Conservation (phyloP, 2,888 invertebrate genomes). For the Ichneumoninae sp. region DNA sequence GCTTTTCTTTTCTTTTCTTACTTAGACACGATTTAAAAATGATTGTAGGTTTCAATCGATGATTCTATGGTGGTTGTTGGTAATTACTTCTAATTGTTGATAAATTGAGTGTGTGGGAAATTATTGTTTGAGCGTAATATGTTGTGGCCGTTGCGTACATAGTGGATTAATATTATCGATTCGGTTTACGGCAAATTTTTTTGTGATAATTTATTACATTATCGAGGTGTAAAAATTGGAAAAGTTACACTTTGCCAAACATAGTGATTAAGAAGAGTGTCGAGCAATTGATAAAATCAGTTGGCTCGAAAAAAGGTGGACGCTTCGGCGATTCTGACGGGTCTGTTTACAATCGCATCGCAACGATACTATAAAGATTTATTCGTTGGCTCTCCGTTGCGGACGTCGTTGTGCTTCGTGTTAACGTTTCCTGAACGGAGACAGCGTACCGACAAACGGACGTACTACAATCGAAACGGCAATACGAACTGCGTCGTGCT, state of each 20-base stretch:
- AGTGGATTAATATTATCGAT: too few relatives aligned
- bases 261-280: not conserved
- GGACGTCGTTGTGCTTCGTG: conserved; percentile 76
- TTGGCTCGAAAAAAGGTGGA: not conserved
- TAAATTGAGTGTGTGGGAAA: too few relatives aligned
- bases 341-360: conserved; percentile 66
- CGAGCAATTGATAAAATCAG: not conserved
- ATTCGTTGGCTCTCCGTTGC: conserved; percentile 68
- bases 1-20: too few relatives aligned
- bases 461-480: conserved; percentile 52
- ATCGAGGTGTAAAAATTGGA: not conserved
- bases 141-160: too few relatives aligned
- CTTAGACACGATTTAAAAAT: too few relatives aligned
- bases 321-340: conserved; percentile 69
- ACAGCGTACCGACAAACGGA: conserved; percentile 69
- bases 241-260: not conserved
- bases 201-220: too few relatives aligned
- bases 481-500: conserved; percentile 51
- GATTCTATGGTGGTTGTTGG: too few relatives aligned
- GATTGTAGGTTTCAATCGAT: too few relatives aligned
- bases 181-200: too few relatives aligned
- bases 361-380: conserved; percentile 69
- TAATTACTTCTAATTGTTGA: too few relatives aligned
- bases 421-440: conserved; percentile 81
- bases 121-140: too few relatives aligned